Base-by-base conservation (phyloP, 2,888 invertebrate species). In the Stenodema calcarata region DNA sequence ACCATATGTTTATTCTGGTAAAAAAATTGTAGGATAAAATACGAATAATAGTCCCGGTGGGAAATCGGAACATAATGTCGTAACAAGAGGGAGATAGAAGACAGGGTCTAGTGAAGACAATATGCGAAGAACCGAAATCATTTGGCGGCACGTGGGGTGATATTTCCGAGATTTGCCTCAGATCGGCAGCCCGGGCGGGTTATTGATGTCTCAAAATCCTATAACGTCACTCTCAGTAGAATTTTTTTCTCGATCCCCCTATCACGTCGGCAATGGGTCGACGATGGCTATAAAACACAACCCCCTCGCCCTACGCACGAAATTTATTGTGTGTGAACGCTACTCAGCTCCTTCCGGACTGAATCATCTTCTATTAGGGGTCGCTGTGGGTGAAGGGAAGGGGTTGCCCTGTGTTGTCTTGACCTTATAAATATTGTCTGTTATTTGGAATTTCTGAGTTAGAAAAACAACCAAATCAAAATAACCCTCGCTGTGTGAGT, bases 291-390 rank as follows among this genome's bases (percentile, higher is more conserved):
- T 82, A 82, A 82, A 82, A 82, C 42, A 69, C 41, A 62, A 82
- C 35, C 82, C 69, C 27, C 16, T 7, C 62, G 35, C 18, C 28
- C 70, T 42, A 69, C 75, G 27, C 50, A 75, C 50, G 84, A 75
- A 62, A 84, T 84, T 84, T 84, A 84, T 84, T 84, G 84, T 47
- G 84, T 84, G 84, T 84, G 84, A 84, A 75, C 84, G 50, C 84
- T 73, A 42, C 75, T 75, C 75, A 50, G 73, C 73, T 44, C 30
- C 54, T 84, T 84, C 84, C 84, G 84, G 84, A 76, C 75, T 84
- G 84, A 84, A 84, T 84, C 84, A 84, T 84, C 47, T 76, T 50
- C 84, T 44, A 84, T 84, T 84, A 84, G 75, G 84, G 82, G 82
- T 80, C 54, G n/a, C 47, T 47, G 16, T n/a, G 50, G 50, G n/a